Conservation (phyloP, 2,888 invertebrate species). For the Oligia latruncula region DNA sequence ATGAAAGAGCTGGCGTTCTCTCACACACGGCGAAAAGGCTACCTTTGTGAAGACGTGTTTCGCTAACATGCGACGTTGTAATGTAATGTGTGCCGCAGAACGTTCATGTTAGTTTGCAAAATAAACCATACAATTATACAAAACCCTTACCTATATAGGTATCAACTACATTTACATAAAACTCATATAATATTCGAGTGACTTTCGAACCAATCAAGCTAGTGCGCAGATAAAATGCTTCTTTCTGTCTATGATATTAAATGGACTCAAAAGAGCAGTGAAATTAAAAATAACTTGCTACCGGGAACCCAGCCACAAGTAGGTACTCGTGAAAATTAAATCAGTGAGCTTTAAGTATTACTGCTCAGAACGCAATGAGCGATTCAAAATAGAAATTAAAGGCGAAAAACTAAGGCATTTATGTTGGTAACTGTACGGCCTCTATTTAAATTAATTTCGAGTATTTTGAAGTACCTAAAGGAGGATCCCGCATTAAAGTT, state of each 20-base stretch:
- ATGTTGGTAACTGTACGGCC: constrained; percentile 13
- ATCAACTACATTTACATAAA: not conserved
- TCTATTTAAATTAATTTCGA: constrained; percentile 38
- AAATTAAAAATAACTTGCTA: constrained; percentile 32
- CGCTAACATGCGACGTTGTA: not conserved
- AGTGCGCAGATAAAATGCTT: constrained; percentile 26
- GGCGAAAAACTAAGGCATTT: constrained; percentile 21
- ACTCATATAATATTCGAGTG: constrained; percentile 14
- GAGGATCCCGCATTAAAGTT: constrained; percentile 43
- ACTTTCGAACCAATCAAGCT: constrained; percentile 21
- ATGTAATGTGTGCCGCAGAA: not conserved
- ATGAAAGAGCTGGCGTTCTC: constrained; percentile 23
- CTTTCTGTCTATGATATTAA: constrained; percentile 33
- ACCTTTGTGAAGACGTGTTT: constrained; percentile 9
- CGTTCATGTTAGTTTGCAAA: not conserved
- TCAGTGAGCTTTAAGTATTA: constrained; percentile 37
- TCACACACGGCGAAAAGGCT: constrained; percentile 15
- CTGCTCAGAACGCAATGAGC: constrained; percentile 21
- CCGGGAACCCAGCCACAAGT: constrained; percentile 5
- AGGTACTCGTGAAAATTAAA: constrained; percentile 40
- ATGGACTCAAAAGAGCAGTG: constrained; percentile 41
- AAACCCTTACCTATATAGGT: not conserved
- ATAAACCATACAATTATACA: not conserved
- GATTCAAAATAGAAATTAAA: constrained; percentile 26
- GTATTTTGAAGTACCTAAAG: constrained; percentile 46